Evolutionary conservation across 2,113 vertebrate species (phyloP).

Genomic region (Pimephales promelas): DNA sequence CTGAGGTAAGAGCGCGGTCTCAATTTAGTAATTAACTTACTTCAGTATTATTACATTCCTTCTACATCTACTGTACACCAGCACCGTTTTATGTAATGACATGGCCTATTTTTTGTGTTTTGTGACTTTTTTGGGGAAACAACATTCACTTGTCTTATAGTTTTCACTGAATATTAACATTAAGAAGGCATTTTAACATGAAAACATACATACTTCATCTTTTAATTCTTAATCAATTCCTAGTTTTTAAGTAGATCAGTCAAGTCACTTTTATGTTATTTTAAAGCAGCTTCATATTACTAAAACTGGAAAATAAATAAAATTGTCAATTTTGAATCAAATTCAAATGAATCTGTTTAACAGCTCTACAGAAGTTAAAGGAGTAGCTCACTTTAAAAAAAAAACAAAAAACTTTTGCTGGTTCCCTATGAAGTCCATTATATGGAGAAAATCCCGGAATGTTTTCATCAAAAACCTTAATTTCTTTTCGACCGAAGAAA

Average conservation of each 20-base stretch:
- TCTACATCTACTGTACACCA: neutral
- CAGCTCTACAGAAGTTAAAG: neutral
- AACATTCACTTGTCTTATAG: neutral
- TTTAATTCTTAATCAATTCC: neutral
- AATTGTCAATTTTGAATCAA: neutral
- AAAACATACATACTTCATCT: neutral
- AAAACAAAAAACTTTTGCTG: no score
- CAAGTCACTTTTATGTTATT: neutral
- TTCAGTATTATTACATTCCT: neutral
- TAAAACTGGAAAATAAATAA: neutral
- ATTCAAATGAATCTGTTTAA: neutral
- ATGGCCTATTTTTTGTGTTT: neutral
- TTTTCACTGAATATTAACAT: neutral
- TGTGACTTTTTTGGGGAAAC: neutral
- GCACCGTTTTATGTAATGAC: neutral
- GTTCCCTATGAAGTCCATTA: no score
- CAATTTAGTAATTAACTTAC: neutral
- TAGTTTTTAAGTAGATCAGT: neutral
- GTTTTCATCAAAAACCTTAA: no score
- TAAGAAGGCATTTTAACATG: neutral
- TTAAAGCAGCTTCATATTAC: neutral
- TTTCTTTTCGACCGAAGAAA: no score
- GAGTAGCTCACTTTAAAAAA: no score
- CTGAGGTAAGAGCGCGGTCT: slow-evolving; percentile 77
- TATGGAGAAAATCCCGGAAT: no score